These are phyloP conservation scores for Phrynocephalus vlangalii DNA, from an alignment of 2,797 vertebrate species.

Conservation along the genomic window DNA sequence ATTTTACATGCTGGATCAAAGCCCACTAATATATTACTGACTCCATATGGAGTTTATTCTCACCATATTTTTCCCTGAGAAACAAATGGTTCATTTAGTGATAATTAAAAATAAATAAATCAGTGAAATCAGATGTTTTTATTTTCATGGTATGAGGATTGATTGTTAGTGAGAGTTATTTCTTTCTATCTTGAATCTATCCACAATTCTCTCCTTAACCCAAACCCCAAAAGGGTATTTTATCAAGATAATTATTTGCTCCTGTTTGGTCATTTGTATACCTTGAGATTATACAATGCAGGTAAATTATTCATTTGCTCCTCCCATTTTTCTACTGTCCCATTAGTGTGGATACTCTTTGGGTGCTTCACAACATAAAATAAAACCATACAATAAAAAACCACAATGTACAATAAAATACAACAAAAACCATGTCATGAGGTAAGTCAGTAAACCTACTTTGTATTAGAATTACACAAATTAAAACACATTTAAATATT, in stretches of 20 bases:
- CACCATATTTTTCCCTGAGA: constrained; percentile 2
- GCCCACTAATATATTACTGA: constrained; percentile 14
- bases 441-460: too few relatives aligned
- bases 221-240: not conserved
- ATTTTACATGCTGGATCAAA: constrained; percentile 11
- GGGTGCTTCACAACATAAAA: too few relatives aligned
- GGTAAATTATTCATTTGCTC: not conserved
- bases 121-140: constrained; percentile 11
- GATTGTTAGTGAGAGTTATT: constrained; percentile 10
- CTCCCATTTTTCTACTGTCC: too few relatives aligned
- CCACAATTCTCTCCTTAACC: not conserved
- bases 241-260: constrained; percentile 16
- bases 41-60: not conserved
- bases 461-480: too few relatives aligned
- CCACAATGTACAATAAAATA: too few relatives aligned
- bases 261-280: not conserved
- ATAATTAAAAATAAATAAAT: not conserved
- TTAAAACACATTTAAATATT: too few relatives aligned
- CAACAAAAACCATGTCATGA: too few relatives aligned
- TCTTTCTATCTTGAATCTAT: not conserved
- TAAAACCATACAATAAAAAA: too few relatives aligned
- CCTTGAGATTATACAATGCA: not conserved
- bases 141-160: not conserved
- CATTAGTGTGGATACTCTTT: not conserved
- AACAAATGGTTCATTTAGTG: not conserved